Evolutionary conservation across 2,888 invertebrate genomes (phyloP).

Genomic region (Drosophila sordidula): DNA sequence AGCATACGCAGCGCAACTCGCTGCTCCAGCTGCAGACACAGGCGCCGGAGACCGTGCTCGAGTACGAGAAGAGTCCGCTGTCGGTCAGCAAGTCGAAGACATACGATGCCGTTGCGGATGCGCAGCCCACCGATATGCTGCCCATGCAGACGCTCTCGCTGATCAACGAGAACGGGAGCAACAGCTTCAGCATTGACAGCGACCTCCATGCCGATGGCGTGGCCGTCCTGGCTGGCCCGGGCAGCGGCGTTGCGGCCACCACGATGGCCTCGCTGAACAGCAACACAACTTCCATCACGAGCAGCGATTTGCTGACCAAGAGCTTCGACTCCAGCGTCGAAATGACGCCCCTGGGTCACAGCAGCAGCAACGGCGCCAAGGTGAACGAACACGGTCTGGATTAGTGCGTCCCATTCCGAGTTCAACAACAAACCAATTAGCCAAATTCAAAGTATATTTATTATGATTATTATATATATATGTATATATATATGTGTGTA

Average conservation of each 20-base stretch:
- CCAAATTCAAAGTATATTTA: constrained; percentile 72
- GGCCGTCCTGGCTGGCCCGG: constrained; percentile 33
- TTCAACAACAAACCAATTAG: constrained; percentile 57
- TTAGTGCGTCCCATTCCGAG: constrained; percentile 40
- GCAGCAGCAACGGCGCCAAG: constrained; percentile 69
- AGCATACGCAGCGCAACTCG: constrained; percentile 83
- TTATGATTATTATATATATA: constrained; percentile 48
- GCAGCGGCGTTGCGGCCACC: constrained; percentile 42
- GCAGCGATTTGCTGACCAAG: constrained; percentile 81
- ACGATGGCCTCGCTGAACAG: constrained; percentile 64
- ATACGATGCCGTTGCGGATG: constrained; percentile 68
- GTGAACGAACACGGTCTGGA: constrained; percentile 62
- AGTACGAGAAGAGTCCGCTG: constrained; percentile 74
- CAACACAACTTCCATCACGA: constrained; percentile 79
- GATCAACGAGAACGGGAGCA: constrained; percentile 82
- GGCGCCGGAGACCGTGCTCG: constrained; percentile 54
- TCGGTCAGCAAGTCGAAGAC: constrained; percentile 60
- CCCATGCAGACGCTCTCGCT: constrained; percentile 82
- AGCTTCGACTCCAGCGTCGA: constrained; percentile 83
- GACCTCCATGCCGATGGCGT: constrained; percentile 79
- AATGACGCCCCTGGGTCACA: constrained; percentile 68
- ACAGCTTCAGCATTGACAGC: constrained; percentile 81
- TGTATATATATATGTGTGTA: constrained; percentile 21
- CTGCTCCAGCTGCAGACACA: constrained; percentile 80
- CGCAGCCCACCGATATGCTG: constrained; percentile 77